Percentiles rank a stretch among this genome's conserved stretches.
Evolutionary conservation across 2,888 invertebrate genomes (phyloP).

Genomic region (Patella ulyssiponensis): DNA sequence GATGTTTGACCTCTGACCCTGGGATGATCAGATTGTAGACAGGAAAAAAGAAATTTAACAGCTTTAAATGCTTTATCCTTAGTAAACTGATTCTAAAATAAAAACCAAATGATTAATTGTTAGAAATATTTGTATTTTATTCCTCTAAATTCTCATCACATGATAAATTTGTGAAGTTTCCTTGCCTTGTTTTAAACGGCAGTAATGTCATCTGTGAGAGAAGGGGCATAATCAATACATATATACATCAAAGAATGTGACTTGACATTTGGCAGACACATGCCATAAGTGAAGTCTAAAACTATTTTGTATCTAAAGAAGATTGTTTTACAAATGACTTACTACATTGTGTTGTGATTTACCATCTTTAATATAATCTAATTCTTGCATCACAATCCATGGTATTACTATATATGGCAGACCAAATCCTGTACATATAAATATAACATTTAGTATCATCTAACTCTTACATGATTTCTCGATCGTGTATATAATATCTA

Average conservation of each 20-base stretch:
- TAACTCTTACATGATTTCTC: no score
- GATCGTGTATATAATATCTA: no score
- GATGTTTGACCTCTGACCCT: constrained; percentile 51
- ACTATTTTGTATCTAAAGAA: background rate
- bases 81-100: constrained; percentile 13
- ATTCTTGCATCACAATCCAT: constrained; percentile 60
- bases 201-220: no score
- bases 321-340: background rate
- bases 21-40: constrained; percentile 45
- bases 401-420: constrained; percentile 52
- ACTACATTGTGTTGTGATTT: constrained; percentile 21
- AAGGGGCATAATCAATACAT: no score
- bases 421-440: constrained; percentile 40
- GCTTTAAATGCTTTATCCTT: constrained; percentile 41
- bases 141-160: no score
- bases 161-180: no score
- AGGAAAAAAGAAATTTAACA: constrained; percentile 44
- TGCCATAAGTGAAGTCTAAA: no score
- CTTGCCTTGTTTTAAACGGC: no score
- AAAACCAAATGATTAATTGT: no score
- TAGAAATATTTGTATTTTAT: no score
- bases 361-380: constrained; percentile 52
- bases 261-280: no score
- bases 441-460: no score
- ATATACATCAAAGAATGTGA: background rate